These are phyloP conservation scores for Sinocyclocheilus anshuiensis DNA, from an alignment of 2,113 vertebrate genomes.

Conservation along the genomic window DNA sequence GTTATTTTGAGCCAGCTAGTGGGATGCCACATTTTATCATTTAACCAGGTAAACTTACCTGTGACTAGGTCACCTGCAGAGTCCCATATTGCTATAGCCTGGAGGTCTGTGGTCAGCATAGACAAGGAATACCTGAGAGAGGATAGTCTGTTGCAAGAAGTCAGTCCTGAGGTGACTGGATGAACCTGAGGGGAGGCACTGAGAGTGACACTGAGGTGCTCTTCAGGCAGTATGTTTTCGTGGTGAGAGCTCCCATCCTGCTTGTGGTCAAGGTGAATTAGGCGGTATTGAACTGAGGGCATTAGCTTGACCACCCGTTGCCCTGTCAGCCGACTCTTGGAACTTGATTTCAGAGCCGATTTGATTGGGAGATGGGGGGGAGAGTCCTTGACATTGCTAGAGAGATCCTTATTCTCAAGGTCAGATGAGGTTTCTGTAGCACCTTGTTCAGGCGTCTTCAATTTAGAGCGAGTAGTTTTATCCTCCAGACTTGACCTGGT, in stretches of 20 bases:
- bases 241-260: conserved; percentile 60
- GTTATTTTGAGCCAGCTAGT: background rate
- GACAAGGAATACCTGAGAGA: conserved; percentile 71
- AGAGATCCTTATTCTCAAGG: conserved; percentile 55
- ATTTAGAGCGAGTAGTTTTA: conserved; percentile 14
- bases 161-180: conserved; percentile 52
- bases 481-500: conserved; percentile 67
- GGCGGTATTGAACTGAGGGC: conserved; percentile 63
- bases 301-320: conserved; percentile 54
- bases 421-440: conserved; percentile 60
- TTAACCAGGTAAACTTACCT: conserved; percentile 61
- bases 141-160: conserved; percentile 70
- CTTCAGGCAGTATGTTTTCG: conserved; percentile 57
- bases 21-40: background rate
- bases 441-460: conserved; percentile 45
- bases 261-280: conserved; percentile 50
- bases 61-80: conserved; percentile 59
- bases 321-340: conserved; percentile 61
- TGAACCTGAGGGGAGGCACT: conserved; percentile 57
- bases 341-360: conserved; percentile 73
- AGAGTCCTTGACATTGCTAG: conserved; percentile 60
- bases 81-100: conserved; percentile 67
- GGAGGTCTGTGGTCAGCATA: conserved; percentile 62
- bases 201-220: conserved; percentile 63
- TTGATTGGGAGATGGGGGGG: conserved; percentile 69